A percentile compares a stretch with the other conserved stretches of the same genome.
Conservation (phyloP, 2,888 invertebrate genomes). For the Odontothrips loti region DNA sequence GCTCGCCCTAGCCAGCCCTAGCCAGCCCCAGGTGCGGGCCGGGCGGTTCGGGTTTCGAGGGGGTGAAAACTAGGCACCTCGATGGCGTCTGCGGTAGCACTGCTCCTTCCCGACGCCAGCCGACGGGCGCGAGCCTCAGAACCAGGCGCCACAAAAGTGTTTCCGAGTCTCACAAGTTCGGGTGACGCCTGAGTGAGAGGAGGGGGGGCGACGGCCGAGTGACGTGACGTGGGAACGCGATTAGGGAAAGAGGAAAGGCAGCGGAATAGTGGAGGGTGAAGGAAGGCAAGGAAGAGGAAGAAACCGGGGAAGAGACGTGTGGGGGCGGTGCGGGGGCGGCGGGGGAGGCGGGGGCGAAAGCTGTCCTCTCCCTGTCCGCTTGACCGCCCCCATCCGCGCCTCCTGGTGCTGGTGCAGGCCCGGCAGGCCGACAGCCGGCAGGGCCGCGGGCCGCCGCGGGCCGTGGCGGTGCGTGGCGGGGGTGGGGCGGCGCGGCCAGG, state of each 20-base stretch:
- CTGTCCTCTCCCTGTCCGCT: background rate
- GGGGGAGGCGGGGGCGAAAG: background rate
- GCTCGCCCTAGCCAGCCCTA: no score
- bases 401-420: background rate
- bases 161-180: no score
- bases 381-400: constrained; percentile 11
- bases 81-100: no score
- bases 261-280: background rate
- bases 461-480: constrained; percentile 42
- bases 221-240: no score
- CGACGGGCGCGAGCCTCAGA: no score
- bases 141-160: no score
- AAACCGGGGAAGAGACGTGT: background rate
- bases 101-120: no score
- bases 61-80: no score
- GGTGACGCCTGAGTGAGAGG: no score
- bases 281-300: background rate
- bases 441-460: constrained; percentile 42
- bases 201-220: no score
- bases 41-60: no score
- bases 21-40: no score
- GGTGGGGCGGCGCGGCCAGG: constrained; percentile 33
- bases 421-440: constrained; percentile 40
- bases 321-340: background rate
- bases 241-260: constrained; percentile 30